Base-by-base conservation (phyloP, 2,797 vertebrate species). In the Melanogrammus aeglefinus region DNA sequence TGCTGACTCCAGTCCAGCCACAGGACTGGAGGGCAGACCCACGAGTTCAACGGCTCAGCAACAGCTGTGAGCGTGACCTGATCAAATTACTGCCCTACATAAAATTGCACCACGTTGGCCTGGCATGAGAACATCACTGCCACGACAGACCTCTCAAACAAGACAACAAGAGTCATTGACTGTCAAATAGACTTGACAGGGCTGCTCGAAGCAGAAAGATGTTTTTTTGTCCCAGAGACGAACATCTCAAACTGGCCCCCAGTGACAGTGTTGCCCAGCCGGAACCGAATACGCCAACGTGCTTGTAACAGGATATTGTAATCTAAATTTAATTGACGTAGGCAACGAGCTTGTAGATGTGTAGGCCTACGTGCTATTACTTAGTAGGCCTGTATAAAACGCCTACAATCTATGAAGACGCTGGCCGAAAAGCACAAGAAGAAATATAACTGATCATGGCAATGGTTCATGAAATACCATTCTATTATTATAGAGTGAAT, bases 21-120 rank as follows among this genome's bases (percentile, higher is more conserved):
- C 81, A 13, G 81, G 78, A 78, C 80, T 77, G 24, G 8, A 27
- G 63, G 63, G 24, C 63, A 63, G 57, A 63, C 57, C 51, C 73
- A 83, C 78, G 79, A 87, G 81, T 38, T 82, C 81, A 66, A 80
- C 81, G 87, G 84, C 76, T 75, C 76, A 79, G 86, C 86, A 86
- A 93, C 94, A 94, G 92, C 93, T 94, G 92, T 81, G 80, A 83
- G 83, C 47, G 80, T 70, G 80, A 91, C 83, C 90, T 80, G 91
- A 92, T 94, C 93, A 86, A 80, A 85, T 94, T 92, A 90, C 93
- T 90, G 87, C 88, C 88, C 91, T 89, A 92, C 91, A 91, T 92
- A 89, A 83, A 81, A 82, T 88, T 91, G 86, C 90, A 90, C 81
- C 82, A 63, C 81, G 75, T 63, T 0, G 75, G 77, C 79, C 76